Conservation (phyloP, 2,113 vertebrate genomes). For the Penelope pileata region DNA sequence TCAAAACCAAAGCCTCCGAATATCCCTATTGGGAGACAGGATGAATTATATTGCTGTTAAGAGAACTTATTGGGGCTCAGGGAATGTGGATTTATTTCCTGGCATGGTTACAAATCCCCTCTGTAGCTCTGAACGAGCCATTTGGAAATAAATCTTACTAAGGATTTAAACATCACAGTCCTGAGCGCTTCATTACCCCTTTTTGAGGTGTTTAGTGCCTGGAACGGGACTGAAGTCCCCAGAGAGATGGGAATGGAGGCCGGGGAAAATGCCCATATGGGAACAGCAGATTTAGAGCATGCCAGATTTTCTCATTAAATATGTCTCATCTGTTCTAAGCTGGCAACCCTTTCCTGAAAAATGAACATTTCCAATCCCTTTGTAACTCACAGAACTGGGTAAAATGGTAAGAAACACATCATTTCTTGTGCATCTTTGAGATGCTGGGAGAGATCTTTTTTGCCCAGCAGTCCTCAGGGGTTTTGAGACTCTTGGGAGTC, state of each 20-base stretch:
- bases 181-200: constrained; percentile 1
- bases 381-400: rapidly evolving
- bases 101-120: constrained; percentile 12
- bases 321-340: neutral
- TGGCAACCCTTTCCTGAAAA: neutral
- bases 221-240: neutral
- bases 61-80: constrained; percentile 20
- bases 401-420: neutral
- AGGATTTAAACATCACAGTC: neutral
- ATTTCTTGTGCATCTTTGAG: neutral
- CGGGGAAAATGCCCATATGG: constrained; percentile 14
- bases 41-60: constrained; percentile 21
- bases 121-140: constrained; percentile 33
- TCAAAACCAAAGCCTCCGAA: neutral
- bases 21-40: neutral
- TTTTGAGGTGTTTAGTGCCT: constrained; percentile 45
- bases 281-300: neutral
- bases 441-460: neutral
- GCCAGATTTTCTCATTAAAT: neutral
- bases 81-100: constrained; percentile 40
- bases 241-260: neutral
- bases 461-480: neutral
- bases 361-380: neutral
- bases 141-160: constrained; percentile 29
- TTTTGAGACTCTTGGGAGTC: neutral